Base-by-base conservation (phyloP, 2,888 invertebrate species). In the Allygus modestus region DNA sequence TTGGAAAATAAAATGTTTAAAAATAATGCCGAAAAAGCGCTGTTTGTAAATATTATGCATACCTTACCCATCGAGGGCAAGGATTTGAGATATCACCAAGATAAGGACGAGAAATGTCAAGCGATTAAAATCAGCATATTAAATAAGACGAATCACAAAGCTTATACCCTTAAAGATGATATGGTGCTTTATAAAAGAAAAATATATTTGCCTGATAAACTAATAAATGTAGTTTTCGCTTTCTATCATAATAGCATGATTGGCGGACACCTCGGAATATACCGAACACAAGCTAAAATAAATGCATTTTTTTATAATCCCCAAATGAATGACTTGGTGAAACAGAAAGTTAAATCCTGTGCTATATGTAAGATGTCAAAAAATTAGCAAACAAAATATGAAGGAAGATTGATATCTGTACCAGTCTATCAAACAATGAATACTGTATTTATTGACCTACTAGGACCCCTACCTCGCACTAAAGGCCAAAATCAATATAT, bases 381-480 rank as follows among this genome's bases (percentile, higher is more conserved):
- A 26, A 23, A 7, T n/a, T 2, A 11, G 11, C 61, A 61, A 23
- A n/a, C 9, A 5, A 28, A 28, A 23, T 61, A 61, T n/a, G 61
- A 61, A 28, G 61, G 61, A 26, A 61, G n/a, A 61, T 61, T 61
- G 15, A 61, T 61, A 28, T 61, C 61, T 12, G 31, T 28, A 1
- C 61, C 61, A 61, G n/a, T 23, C 4, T 4, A 61, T 2, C 23
- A 61, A 28, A 28, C 26, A 4, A 15, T 61, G 11, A 28, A 61
- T 9, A 61, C 26, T 2, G 1, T 23, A 9, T 61, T 28, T 61
- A 23, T 61, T 7, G 61, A 61, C n/a, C 4, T 51, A 17, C n/a
- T 51, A 15, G 51, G 51, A 51, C 51, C 51, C 2, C 51, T 51
- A 17, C 51, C 31, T 28, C 7, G 61, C 5, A 23, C 26, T 4